Evolutionary conservation across 2,113 vertebrate genomes (phyloP).

Genomic region (Microcebus griseorufus): DNA sequence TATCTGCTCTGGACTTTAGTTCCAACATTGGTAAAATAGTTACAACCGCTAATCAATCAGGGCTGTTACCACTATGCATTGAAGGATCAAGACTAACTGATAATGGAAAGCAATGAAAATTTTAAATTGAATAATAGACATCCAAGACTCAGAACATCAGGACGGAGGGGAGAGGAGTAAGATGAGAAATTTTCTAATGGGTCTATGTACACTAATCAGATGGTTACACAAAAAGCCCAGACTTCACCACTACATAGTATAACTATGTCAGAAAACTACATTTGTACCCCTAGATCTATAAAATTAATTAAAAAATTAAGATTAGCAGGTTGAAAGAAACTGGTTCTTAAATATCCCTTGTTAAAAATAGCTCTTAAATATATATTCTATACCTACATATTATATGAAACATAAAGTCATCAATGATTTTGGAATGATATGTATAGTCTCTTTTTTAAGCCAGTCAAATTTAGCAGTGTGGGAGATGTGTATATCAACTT

Average conservation of each 20-base stretch:
- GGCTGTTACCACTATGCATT: background rate
- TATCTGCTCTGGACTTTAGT: background rate
- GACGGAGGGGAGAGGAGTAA: too few relatives aligned
- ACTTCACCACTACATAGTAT: too few relatives aligned
- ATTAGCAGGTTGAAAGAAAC: background rate
- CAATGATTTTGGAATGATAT: background rate
- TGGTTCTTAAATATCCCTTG: background rate
- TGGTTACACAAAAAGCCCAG: too few relatives aligned
- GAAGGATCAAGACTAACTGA: background rate
- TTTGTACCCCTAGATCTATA: too few relatives aligned
- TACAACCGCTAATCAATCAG: background rate
- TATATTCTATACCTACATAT: background rate
- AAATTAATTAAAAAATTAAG: too few relatives aligned
- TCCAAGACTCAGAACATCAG: too few relatives aligned
- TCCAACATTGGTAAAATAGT: background rate
- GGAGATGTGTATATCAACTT: too few relatives aligned
- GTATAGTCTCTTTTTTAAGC: too few relatives aligned
- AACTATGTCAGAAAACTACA: too few relatives aligned
- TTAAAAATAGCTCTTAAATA: background rate
- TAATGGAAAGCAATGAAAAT: slow-evolving; percentile 7
- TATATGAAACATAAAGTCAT: background rate
- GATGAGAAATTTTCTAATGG: too few relatives aligned
- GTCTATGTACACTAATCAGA: too few relatives aligned
- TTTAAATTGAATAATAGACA: background rate
- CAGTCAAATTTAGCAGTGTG: too few relatives aligned